Conservation (phyloP, 2,888 invertebrate species). For the Lochmaea capreae region DNA sequence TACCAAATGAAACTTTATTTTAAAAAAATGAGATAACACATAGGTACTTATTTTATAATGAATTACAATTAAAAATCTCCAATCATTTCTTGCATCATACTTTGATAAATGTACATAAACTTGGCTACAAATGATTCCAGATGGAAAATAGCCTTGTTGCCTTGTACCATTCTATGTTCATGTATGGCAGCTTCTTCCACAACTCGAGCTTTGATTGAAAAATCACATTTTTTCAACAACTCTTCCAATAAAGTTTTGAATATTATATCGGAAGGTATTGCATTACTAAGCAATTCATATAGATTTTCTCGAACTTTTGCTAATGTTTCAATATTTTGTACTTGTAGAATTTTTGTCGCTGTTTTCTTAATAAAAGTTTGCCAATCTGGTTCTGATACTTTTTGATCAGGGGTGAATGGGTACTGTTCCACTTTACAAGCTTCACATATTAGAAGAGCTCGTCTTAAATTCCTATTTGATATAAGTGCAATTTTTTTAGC, state of each 20-base stretch:
- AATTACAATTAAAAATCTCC: conserved; percentile 31
- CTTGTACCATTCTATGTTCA: conserved; percentile 92
- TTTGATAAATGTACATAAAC: conserved; percentile 77
- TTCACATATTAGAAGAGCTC: conserved; percentile 94
- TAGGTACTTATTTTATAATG: neutral
- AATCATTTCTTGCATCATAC: conserved; percentile 44
- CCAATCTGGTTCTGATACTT: conserved; percentile 93
- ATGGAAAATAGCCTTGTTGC: conserved; percentile 96
- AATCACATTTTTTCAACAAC: conserved; percentile 89
- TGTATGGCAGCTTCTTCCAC: conserved; percentile 88
- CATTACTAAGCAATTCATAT: conserved; percentile 94
- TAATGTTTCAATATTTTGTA: conserved; percentile 88
- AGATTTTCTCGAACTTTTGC: conserved; percentile 87
- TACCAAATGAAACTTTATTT: neutral
- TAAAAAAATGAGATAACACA: neutral
- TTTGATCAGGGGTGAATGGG: conserved; percentile 82
- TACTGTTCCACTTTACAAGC: conserved; percentile 93
- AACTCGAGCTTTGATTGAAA: conserved; percentile 86
- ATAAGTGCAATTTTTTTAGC: conserved; percentile 81
- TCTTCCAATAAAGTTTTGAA: conserved; percentile 88
- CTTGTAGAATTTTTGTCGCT: conserved; percentile 70
- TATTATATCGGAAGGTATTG: conserved; percentile 92
- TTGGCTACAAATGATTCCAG: conserved; percentile 97
- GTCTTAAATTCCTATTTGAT: conserved; percentile 88
- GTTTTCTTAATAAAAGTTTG: conserved; percentile 87